These are phyloP conservation scores for Neoarius graeffei DNA, from an alignment of 2,113 vertebrate species.

Conservation along the genomic window DNA sequence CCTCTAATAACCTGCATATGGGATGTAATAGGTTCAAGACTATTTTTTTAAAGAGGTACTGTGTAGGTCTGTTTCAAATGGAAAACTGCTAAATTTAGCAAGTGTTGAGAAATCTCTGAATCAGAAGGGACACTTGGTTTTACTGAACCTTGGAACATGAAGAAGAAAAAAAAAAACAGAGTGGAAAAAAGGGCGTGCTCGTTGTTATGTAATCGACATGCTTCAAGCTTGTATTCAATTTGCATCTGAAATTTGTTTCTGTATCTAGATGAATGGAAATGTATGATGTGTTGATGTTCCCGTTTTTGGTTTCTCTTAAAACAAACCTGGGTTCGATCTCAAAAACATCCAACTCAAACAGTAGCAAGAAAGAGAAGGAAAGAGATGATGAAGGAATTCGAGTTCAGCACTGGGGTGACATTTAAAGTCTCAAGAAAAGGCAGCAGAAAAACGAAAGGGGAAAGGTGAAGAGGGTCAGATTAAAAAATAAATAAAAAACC, in stretches of 20 bases:
- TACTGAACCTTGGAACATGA: conserved; percentile 24
- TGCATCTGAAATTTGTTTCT: conserved; percentile 11
- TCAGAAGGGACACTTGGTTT: not conserved
- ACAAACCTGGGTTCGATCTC: not conserved
- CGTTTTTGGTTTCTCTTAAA: not conserved
- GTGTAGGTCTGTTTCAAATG: conserved; percentile 14
- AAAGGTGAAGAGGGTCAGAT: not conserved
- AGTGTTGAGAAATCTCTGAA: conserved; percentile 18
- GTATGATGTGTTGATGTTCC: not conserved
- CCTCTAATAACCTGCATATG: conserved; percentile 16
- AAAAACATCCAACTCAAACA: not conserved
- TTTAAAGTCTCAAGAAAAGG: not conserved
- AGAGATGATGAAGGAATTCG: not conserved
- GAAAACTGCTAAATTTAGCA: conserved; percentile 6
- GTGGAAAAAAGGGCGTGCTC: not conserved
- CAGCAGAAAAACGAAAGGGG: not conserved
- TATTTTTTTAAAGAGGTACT: not conserved
- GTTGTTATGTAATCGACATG: not conserved
- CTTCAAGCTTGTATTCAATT: not conserved
- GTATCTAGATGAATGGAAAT: not conserved
- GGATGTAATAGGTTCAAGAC: conserved; percentile 1
- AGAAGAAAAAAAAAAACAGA: not conserved
- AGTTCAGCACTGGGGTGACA: not conserved
- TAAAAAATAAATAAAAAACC: not conserved
- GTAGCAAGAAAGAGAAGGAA: not conserved